Evolutionary conservation across 92 coral and sea anemone genomes (phyloP), one percentile per base, ranked within the genome.

Genomic region (Palythoa grandis): DNA sequence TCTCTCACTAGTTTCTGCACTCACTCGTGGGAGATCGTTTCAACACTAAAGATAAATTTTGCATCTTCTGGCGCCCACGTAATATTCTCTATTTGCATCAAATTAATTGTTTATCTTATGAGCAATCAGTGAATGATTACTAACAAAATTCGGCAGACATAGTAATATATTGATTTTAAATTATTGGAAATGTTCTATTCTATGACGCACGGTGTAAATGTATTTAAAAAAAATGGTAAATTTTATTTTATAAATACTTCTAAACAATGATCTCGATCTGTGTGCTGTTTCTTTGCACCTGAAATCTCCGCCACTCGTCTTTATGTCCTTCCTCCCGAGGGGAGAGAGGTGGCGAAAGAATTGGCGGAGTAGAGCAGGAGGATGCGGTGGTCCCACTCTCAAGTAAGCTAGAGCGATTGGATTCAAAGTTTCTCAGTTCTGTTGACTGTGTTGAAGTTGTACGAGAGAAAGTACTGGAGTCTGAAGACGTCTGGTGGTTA

Each of bases 221-320:
- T 63, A 63, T 79, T 78, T 43, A 39, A 37, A 43, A 13, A 65
- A 79, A 79, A 52, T 79, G 50, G 37, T 22, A 61, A 61, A 20
- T 82, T 86, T 75, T 68, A 75, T 61, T 87, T 23, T 78, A 77
- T 73, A 52, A 76, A 85, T 83, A 48, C 67, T 54, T 87, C 93
- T 94, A 94, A 88, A 94, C 98, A 92, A 94, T 92, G 73, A 94
- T 94, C 74, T 94, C 98, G 73, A 94, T 94, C 86, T 94, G 98
- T 63, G 98, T 94, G 73, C 95, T 94, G 89, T 94, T 91, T 74
- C 98, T 84, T 29, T 89, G 98, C 53, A 94, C 98, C 74, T 88
- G 93, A 90, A 94, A 94, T 91, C 99, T 97, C 69, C 98, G 85
- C 98, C 98, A 97, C 76, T 97, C 99, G 89, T 97, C 99, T 43